Evolutionary conservation across 2,888 invertebrate species (phyloP).

Genomic region (Cotesia congregata): DNA sequence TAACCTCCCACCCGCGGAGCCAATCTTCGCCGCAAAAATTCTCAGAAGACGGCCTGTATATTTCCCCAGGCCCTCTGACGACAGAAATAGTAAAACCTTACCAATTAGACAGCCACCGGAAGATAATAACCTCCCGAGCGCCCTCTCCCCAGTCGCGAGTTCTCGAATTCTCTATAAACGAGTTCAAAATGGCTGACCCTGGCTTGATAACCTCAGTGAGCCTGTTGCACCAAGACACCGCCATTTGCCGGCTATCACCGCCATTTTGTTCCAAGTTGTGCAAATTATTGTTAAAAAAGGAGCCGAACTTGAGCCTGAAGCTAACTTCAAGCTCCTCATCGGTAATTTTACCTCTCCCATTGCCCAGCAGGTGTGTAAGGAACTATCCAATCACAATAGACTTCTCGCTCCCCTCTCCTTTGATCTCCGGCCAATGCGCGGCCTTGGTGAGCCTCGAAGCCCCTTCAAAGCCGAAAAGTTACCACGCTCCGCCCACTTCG

Average conservation of each 20-base stretch:
- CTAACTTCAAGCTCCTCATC: slow-evolving; percentile 43
- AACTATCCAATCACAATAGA: slow-evolving; percentile 60
- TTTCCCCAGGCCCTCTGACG: slow-evolving; percentile 56
- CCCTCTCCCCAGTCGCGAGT: slow-evolving; percentile 55
- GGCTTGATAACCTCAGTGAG: slow-evolving; percentile 54
- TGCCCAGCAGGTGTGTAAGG: slow-evolving; percentile 58
- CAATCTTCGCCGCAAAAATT: background rate
- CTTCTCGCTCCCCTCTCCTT: slow-evolving; percentile 56
- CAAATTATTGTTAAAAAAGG: slow-evolving; percentile 59
- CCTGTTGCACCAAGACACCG: slow-evolving; percentile 59
- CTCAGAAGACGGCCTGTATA: slow-evolving; percentile 56
- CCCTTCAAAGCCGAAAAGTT: background rate
- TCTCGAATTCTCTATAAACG: slow-evolving; percentile 62
- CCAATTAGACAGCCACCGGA: slow-evolving; percentile 47
- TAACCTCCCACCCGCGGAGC: slow-evolving; percentile 31
- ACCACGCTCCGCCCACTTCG: background rate
- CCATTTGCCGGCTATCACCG: slow-evolving; percentile 56
- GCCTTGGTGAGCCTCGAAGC: background rate
- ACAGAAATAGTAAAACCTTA: slow-evolving; percentile 57
- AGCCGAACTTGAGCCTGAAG: slow-evolving; percentile 55
- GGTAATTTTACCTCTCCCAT: slow-evolving; percentile 58
- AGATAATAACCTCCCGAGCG: slow-evolving; percentile 48
- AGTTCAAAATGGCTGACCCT: slow-evolving; percentile 55
- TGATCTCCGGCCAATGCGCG: background rate
- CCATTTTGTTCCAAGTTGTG: slow-evolving; percentile 65